A percentile compares a stretch with the other conserved stretches of the same genome.
Conservation (phyloP, 2,797 vertebrate species). For the Sylvilagus floridanus region DNA sequence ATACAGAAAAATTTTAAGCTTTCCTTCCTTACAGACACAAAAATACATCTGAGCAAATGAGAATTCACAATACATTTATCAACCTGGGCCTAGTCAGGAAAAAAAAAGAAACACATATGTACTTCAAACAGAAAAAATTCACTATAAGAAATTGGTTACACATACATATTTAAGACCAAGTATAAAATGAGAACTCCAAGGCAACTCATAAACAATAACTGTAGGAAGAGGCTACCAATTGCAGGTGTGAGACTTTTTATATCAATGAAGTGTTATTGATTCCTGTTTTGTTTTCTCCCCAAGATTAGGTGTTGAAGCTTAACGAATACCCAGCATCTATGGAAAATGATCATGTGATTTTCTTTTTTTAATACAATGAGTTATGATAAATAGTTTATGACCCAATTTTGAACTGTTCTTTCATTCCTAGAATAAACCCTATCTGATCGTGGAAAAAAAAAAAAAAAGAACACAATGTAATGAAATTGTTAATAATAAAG, state of each 20-base stretch:
- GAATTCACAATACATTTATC: background rate
- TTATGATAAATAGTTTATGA: constrained; percentile 39
- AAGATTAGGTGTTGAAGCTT: constrained; percentile 14
- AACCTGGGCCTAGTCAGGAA: constrained; percentile 7
- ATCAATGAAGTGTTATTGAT: background rate
- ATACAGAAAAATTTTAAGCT: constrained; percentile 1
- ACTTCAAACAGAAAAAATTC: constrained; percentile 36
- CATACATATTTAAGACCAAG: no score
- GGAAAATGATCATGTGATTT: constrained; percentile 23
- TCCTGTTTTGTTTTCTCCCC: background rate
- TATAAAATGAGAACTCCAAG: background rate
- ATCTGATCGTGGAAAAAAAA: background rate
- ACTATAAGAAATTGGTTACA: background rate
- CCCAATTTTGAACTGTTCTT: constrained; percentile 18
- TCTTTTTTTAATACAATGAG: constrained; percentile 17
- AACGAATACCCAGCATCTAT: background rate
- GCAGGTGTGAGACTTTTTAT: constrained; percentile 43
- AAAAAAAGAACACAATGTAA: no score
- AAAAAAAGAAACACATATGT: background rate
- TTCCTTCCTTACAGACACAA: constrained; percentile 21
- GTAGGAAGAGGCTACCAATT: background rate
- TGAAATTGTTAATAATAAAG: background rate
- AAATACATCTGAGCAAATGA: constrained; percentile 9
- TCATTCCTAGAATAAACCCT: constrained; percentile 34
- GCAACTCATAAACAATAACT: background rate